Evolutionary conservation across 1,140 invertebrate genomes (phyloP).

Genomic region (Archivesica marissinica): DNA sequence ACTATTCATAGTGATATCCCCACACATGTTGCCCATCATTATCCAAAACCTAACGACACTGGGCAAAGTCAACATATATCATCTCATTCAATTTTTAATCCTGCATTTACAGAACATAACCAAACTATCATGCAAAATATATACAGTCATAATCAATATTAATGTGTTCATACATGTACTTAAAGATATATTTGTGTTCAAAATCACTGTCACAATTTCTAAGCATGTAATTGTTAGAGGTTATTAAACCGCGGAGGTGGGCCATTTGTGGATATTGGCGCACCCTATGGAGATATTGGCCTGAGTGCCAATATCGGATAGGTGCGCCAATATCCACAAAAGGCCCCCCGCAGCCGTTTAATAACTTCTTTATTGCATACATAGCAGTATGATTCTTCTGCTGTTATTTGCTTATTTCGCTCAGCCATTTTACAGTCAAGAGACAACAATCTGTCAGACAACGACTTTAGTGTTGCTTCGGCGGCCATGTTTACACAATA

Average conservation of each 20-base stretch:
- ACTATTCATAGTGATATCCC: not conserved
- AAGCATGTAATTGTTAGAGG: not conserved
- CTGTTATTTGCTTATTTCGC: too few species aligned
- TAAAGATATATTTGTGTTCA: not conserved
- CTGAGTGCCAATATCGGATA: not conserved
- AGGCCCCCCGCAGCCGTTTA: too few species aligned
- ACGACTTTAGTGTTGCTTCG: too few species aligned
- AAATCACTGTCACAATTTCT: not conserved
- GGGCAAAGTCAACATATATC: not conserved
- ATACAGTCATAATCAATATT: conserved; percentile 24
- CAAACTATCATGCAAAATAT: not conserved
- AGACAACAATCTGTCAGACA: too few species aligned
- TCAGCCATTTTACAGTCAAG: too few species aligned
- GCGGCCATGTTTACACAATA: too few species aligned
- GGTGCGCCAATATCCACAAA: too few species aligned
- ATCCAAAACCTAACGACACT: not conserved
- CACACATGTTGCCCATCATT: conserved; percentile 40
- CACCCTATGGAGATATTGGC: not conserved
- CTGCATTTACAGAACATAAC: conserved; percentile 8
- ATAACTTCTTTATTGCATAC: too few species aligned
- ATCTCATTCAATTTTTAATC: not conserved
- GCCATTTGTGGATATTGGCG: not conserved
- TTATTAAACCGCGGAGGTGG: not conserved
- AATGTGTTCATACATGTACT: not conserved
- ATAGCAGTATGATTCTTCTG: too few species aligned